phyloP scores from a whole-genome alignment of 2,888 invertebrate species.

The Andrena bucephala region DNA sequence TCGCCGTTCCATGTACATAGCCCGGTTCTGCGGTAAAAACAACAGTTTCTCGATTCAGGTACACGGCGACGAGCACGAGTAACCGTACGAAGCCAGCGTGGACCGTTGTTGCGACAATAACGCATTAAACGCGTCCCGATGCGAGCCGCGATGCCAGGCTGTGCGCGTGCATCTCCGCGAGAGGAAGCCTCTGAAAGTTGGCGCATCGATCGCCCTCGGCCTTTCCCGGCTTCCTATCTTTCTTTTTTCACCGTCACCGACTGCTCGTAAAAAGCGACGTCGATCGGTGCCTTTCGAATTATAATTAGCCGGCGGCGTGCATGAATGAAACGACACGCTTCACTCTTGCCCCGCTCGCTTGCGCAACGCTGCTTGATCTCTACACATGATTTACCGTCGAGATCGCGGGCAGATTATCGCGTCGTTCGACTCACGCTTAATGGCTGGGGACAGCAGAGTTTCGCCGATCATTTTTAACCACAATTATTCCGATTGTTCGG shows the following conservation, averaged over 20 bases:
- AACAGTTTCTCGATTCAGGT: background rate
- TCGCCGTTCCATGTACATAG: background rate
- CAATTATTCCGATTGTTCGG: constrained; percentile 37
- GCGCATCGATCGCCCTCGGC: constrained; percentile 1
- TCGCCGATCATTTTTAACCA: constrained; percentile 29
- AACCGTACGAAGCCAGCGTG: background rate
- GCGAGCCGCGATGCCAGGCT: constrained; percentile 12
- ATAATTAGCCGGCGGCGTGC: constrained; percentile 67
- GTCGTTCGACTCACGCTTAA: constrained; percentile 36
- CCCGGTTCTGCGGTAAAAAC: constrained; percentile 12
- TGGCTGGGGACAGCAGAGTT: constrained; percentile 25
- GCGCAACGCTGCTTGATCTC: constrained; percentile 48
- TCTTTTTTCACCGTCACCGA: constrained; percentile 18
- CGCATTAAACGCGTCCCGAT: constrained; percentile 4
- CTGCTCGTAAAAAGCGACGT: constrained; percentile 53
- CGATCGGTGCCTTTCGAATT: constrained; percentile 70
- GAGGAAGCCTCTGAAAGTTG: constrained; percentile 25
- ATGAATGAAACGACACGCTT: constrained; percentile 67
- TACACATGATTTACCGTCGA: constrained; percentile 63
- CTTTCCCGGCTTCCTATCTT: constrained; percentile 39
- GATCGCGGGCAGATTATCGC: constrained; percentile 62
- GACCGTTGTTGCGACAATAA: constrained; percentile 24
- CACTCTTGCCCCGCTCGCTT: constrained; percentile 34
- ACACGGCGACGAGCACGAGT: background rate
- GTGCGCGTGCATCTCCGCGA: constrained; percentile 39